phyloP scores from a whole-genome alignment of 1,140 invertebrate genomes.

The Sinella curviseta region DNA sequence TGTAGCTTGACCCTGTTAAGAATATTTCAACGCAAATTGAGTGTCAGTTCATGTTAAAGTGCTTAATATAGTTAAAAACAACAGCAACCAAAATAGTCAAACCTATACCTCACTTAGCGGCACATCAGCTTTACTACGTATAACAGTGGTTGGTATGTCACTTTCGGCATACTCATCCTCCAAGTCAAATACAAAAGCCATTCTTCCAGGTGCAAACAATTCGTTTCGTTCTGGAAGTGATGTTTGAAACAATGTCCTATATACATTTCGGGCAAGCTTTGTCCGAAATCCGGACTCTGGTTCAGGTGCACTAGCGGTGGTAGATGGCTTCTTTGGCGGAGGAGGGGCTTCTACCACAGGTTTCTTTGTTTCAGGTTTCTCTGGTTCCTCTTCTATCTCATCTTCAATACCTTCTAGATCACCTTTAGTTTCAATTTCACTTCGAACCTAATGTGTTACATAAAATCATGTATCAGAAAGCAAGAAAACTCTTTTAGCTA shows the following conservation, averaged over 20 bases:
- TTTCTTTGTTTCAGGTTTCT: constrained; percentile 22
- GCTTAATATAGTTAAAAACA: constrained; percentile 31
- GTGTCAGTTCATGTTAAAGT: background rate
- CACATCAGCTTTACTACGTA: constrained; percentile 92
- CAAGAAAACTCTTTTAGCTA: background rate
- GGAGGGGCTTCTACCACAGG: background rate
- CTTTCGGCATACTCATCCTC: constrained; percentile 85
- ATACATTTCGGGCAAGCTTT: constrained; percentile 72
- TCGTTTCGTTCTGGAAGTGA: constrained; percentile 75
- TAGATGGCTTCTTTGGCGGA: constrained; percentile 41
- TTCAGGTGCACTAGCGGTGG: constrained; percentile 55
- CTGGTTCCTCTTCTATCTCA: constrained; percentile 37
- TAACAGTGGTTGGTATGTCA: constrained; percentile 93
- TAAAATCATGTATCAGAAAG: too few relatives aligned
- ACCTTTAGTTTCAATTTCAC: constrained; percentile 78
- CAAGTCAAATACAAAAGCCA: constrained; percentile 97
- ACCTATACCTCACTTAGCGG: constrained; percentile 70
- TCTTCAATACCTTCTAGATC: constrained; percentile 77
- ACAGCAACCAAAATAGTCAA: too few relatives aligned
- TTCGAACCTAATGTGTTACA: constrained; percentile 60
- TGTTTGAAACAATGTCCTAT: constrained; percentile 60
- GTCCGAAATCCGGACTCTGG: constrained; percentile 81
- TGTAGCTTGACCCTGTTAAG: constrained; percentile 70
- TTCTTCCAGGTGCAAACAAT: constrained; percentile 90
- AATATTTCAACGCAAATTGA: constrained; percentile 25